These are phyloP conservation scores for Candidula unifasciata DNA, from an alignment of 2,888 invertebrate species.

Conservation along the genomic window DNA sequence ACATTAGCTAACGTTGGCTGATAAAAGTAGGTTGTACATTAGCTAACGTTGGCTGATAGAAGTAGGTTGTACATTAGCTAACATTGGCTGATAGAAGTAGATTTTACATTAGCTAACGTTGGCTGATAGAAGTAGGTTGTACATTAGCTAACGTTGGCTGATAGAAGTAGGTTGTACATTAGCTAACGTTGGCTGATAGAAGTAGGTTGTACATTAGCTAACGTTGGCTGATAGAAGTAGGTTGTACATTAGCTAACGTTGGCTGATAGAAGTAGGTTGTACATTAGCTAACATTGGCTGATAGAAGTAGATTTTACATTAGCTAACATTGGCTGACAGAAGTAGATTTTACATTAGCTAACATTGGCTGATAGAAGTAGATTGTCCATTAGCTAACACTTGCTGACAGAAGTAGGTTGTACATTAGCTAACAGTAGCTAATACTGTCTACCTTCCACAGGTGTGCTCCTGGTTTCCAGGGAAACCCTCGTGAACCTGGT, in stretches of 20 bases:
- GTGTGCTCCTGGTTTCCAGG: slow-evolving; percentile 79
- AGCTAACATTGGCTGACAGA: no score
- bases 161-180: no score
- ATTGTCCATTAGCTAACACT: no score
- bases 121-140: background rate
- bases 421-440: background rate
- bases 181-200: no score
- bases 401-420: background rate
- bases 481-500: slow-evolving; percentile 78
- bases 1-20: background rate
- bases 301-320: no score
- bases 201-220: background rate
- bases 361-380: no score
- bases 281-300: background rate
- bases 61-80: background rate
- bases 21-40: no score
- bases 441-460: slow-evolving; percentile 62
- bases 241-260: no score
- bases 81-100: no score
- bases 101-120: no score
- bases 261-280: background rate
- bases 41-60: no score
- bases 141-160: background rate
- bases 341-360: background rate
- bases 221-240: no score